phyloP scores from a whole-genome alignment of 2,797 vertebrate genomes.

The Pipistrellus pipistrellus region DNA sequence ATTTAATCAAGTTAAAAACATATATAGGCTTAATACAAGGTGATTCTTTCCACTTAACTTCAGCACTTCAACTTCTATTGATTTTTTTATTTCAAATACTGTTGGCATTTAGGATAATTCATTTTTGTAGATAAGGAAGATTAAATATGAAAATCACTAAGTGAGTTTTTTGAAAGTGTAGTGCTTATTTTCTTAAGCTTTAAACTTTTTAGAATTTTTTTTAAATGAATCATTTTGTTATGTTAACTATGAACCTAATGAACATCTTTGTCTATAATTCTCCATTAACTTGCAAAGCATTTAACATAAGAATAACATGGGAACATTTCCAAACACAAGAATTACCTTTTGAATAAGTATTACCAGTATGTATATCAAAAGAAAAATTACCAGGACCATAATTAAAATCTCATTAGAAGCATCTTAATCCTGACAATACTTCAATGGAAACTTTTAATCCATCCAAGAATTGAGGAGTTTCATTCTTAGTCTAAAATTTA shows the following conservation, averaged over 20 bases:
- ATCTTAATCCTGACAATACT: conserved; percentile 28
- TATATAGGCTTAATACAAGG: neutral
- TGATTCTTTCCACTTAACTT: conserved; percentile 32
- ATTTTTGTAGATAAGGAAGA: neutral
- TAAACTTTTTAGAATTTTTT: conserved; percentile 1
- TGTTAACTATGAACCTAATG: conserved; percentile 49
- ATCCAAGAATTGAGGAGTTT: conserved; percentile 58
- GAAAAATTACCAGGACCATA: conserved; percentile 57
- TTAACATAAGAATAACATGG: conserved; percentile 56
- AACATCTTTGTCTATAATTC: conserved; percentile 64
- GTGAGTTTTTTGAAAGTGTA: neutral
- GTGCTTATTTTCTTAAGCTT: conserved; percentile 29
- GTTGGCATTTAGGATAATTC: conserved; percentile 10
- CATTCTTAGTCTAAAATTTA: conserved; percentile 13
- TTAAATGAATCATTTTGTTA: conserved; percentile 57
- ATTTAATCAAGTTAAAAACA: conserved; percentile 10
- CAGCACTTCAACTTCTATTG: neutral
- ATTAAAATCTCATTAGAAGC: conserved; percentile 76
- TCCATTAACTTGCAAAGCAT: conserved; percentile 55
- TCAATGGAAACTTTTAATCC: conserved; percentile 1
- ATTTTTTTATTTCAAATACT: neutral
- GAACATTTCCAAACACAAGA: conserved; percentile 58
- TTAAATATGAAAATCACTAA: conserved; percentile 10
- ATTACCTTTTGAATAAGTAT: conserved; percentile 62
- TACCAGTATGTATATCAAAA: conserved; percentile 7